Base-by-base conservation (phyloP, 23 tunicate genomes). In the Pegea sp. region DNA sequence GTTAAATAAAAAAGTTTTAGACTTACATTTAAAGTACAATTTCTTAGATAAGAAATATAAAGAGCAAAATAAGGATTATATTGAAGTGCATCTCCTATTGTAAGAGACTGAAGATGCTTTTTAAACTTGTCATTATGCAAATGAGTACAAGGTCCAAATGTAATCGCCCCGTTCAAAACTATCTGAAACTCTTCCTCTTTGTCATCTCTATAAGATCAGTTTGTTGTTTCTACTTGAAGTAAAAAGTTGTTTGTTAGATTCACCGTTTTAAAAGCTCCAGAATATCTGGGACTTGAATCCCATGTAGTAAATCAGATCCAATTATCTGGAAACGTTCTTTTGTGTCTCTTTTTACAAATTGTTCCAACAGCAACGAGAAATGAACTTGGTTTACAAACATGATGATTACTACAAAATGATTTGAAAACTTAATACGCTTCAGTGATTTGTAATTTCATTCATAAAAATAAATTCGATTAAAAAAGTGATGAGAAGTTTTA, bases 41-140 rank as follows among this genome's bases (percentile, higher is more conserved):
- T 52, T 19, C 65, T 53, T 18, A 24, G 30, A 30, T 26, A 49
- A 1, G 69, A 57, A 4, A 77, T 30, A 43, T 68, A 69, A 26
- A 48, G 16, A 23, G 70, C 76, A 64, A 68, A 77, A 28, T 42
- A 77, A 8, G 54, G 62, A 42, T 77, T 77, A 7, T 53, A 44
- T 30, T 34, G 1, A n/a, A 21, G 27, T 25, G 72, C 48, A 27
- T 60, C 21, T 18, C 31, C 63, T 19, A 63, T 6, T 0, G 76
- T 63, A 33, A 52, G 51, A 30, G 28, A 48, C 18, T 42, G 44
- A 22, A 77, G 24, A 42, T 54, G 59, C 26, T 34, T 34, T 63
- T 57, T 50, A 57, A 77, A 69, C 22, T 26, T 30, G 7, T 29
- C 30, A 29, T 34, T 44, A 7, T 44, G 25, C 31, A 8, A 8